These are phyloP conservation scores for Ceyx erithaca DNA, from an alignment of 2,797 vertebrate species.

Conservation along the genomic window DNA sequence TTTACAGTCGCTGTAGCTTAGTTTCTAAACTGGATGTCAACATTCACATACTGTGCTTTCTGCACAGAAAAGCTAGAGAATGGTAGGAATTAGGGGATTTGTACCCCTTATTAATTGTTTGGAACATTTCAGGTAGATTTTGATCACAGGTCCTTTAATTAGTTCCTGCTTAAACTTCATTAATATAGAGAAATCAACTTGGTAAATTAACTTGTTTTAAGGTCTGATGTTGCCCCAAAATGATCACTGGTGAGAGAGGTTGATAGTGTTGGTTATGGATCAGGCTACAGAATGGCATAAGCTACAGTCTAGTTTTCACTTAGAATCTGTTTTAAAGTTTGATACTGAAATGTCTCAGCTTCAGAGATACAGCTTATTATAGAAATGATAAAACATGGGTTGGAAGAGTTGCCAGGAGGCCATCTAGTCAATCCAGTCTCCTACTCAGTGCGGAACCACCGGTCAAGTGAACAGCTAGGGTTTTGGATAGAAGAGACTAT, in stretches of 20 bases:
- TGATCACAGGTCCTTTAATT: not conserved
- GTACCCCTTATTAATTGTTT: not conserved
- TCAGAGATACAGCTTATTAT: not conserved
- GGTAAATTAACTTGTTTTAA: not conserved
- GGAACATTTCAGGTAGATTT: not conserved
- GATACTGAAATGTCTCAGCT: not conserved
- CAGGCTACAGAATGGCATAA: not conserved
- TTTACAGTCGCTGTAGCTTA: not conserved
- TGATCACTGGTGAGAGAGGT: not conserved
- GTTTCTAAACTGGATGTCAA: not conserved
- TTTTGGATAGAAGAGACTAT: not conserved
- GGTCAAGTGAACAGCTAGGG: not conserved
- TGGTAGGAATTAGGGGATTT: not conserved
- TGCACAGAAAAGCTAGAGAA: not conserved
- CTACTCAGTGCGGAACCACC: accelerated
- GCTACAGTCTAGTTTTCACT: not conserved
- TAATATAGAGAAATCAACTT: not conserved
- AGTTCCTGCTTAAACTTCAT: not conserved
- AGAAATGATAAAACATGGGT: not conserved
- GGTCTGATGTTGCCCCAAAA: not conserved
- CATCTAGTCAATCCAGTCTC: not conserved
- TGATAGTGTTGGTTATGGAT: not conserved
- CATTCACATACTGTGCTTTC: not conserved
- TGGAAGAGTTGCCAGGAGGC: not conserved
- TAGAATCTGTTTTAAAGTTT: not conserved